Base-by-base conservation (phyloP, 1,140 invertebrate genomes). In the Penaeus japonicus region DNA sequence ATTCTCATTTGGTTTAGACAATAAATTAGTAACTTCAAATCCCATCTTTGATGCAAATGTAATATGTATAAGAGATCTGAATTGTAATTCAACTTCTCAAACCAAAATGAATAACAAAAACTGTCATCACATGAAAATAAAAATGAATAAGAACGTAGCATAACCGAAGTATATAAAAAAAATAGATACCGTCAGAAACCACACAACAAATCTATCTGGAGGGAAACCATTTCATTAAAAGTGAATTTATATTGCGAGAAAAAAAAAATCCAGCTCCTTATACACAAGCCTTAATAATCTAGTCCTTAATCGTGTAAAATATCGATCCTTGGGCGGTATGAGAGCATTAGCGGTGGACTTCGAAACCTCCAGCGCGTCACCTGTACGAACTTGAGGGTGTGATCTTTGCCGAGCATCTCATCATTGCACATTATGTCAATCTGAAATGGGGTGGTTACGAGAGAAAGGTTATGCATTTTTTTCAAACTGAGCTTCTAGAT, bases 381-480 rank as follows among this genome's bases (percentile, higher is more conserved):
- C 92, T 97, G 97, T 54, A 99, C 98, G 94, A 99, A 99, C 93
- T 99, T 99, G 83, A 99, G 94, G 55, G 98, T 99, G 92, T 99
- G 99, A 93, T 99, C 98, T 93, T 99, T 99, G 62, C 98, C 99
- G 92, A 99, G 93, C 89, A 99, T 94, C 94, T 99, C 98, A 92
- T 99, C 96, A 94, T 99, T 99, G 94, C 98, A 99, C 92, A 99
- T 94, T 92, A 99, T 98, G 93, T 99, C 99, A 93, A 99, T 97
- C 96, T 98, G 93, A 80, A 94, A 94, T 92, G 92, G 90, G 85
- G 89, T 86, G 89, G 35, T 85, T 65, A 87, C 24, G 20, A 12
- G 54, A 59, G 7, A 47, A 47, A 0, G 47, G 47, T 5, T 7
- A 47, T 47, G 0, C 47, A 47, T 47, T 47, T 15, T 47, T 47